phyloP scores from a whole-genome alignment of 2,888 invertebrate genomes.

The Dromius quadrimaculatus region DNA sequence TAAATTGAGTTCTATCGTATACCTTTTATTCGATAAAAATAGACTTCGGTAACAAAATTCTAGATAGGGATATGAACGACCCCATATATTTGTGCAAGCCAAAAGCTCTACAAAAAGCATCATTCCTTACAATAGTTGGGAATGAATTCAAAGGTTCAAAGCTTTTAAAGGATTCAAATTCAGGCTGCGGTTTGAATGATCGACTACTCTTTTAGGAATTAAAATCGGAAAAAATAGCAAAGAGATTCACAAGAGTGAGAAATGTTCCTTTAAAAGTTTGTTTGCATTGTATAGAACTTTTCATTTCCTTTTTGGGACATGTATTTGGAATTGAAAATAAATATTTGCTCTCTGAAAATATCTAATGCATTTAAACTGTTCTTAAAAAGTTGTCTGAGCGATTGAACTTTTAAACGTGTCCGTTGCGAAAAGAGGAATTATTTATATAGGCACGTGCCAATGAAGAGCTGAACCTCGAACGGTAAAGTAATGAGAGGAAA shows the following conservation, averaged over 20 bases:
- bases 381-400: slow-evolving; percentile 56
- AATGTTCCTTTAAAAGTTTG: slow-evolving; percentile 40
- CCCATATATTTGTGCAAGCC: slow-evolving; percentile 4
- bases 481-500: slow-evolving; percentile 46
- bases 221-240: slow-evolving; percentile 37
- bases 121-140: slow-evolving; percentile 1
- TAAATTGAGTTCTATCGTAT: slow-evolving; percentile 43
- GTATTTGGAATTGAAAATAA: slow-evolving; percentile 52
- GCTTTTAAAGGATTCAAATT: slow-evolving; percentile 39
- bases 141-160: slow-evolving; percentile 16
- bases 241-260: slow-evolving; percentile 33
- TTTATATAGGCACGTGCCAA: slow-evolving; percentile 46
- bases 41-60: slow-evolving; percentile 21
- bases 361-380: slow-evolving; percentile 58
- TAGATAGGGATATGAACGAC: slow-evolving; percentile 15
- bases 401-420: slow-evolving; percentile 49
- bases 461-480: slow-evolving; percentile 37
- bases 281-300: slow-evolving; percentile 47
- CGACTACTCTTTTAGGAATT: slow-evolving; percentile 30
- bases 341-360: slow-evolving; percentile 49
- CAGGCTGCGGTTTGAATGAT: slow-evolving; percentile 30
- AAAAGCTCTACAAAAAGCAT: not conserved
- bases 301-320: slow-evolving; percentile 48
- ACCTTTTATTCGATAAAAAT: slow-evolving; percentile 18
- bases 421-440: slow-evolving; percentile 27